phyloP scores from a whole-genome alignment of 1,140 invertebrate genomes.

The Thaumetopoea pityocampa region DNA sequence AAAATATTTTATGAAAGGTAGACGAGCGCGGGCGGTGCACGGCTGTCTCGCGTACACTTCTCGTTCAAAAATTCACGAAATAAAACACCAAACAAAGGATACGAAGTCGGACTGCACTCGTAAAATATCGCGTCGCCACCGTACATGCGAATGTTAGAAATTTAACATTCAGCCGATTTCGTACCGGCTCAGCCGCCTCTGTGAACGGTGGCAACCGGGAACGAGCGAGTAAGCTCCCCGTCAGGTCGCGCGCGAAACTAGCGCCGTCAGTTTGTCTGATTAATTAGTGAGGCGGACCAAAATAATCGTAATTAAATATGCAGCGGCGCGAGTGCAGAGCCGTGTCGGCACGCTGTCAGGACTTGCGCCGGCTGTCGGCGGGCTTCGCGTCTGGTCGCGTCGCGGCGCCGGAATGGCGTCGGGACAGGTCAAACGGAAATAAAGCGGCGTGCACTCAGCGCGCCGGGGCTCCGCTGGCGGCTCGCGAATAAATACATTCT shows the following conservation, averaged over 20 bases:
- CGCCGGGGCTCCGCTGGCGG: constrained; percentile 54
- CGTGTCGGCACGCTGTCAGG: constrained; percentile 56
- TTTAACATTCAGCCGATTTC: constrained; percentile 39
- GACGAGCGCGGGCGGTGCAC: constrained; percentile 21
- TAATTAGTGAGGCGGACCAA: constrained; percentile 43
- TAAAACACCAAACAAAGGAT: constrained; percentile 51
- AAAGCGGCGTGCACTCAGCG: constrained; percentile 63
- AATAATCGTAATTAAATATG: constrained; percentile 64
- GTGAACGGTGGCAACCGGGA: too few relatives aligned
- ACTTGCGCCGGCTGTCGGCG: constrained; percentile 59
- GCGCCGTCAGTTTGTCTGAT: constrained; percentile 46
- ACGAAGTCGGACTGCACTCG: constrained; percentile 39
- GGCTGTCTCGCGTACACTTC: constrained; percentile 38
- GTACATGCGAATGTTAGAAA: constrained; percentile 30
- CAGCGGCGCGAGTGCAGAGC: constrained; percentile 63
- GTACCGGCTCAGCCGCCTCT: too few relatives aligned
- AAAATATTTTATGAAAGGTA: constrained; percentile 50
- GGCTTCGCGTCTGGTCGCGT: constrained; percentile 58
- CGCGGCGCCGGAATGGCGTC: constrained; percentile 57
- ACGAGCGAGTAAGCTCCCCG: too few relatives aligned
- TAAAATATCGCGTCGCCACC: constrained; percentile 33
- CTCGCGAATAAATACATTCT: constrained; percentile 59
- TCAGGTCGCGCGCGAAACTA: constrained; percentile 21
- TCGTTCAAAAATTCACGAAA: constrained; percentile 44
- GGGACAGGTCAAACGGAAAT: constrained; percentile 69